A percentile compares a stretch with the other conserved stretches of the same genome.
phyloP scores from a whole-genome alignment of 2,113 vertebrate species.

The Spermophilus dauricus region DNA sequence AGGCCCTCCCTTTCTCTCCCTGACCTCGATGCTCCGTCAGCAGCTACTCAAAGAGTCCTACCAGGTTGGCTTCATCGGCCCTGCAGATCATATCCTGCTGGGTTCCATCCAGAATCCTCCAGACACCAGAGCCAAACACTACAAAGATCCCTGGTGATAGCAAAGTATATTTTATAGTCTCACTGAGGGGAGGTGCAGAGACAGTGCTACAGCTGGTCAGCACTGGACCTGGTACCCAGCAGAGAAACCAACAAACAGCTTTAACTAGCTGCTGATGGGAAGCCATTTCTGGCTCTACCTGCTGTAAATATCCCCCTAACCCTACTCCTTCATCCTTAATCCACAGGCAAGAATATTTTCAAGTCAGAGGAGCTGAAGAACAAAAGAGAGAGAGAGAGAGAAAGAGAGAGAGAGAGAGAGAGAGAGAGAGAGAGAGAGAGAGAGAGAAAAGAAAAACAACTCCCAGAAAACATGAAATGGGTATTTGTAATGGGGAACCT shows the following conservation, averaged over 20 bases:
- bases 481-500: background rate
- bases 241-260: conserved; percentile 52
- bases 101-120: conserved; percentile 35
- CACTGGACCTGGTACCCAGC: background rate
- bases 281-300: background rate
- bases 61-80: background rate
- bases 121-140: conserved; percentile 59
- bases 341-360: background rate
- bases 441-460: background rate
- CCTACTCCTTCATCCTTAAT: background rate
- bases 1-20: background rate
- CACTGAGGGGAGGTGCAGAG: background rate
- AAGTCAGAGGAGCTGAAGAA: background rate
- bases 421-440: too few relatives aligned
- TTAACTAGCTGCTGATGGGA: conserved; percentile 27
- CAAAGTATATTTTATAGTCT: conserved; percentile 55
- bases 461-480: conserved; percentile 4
- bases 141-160: conserved; percentile 66
- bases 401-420: too few relatives aligned
- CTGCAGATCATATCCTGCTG: background rate
- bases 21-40: background rate
- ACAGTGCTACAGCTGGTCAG: conserved; percentile 5
- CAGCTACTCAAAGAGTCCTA: background rate
- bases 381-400: background rate
- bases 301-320: background rate